Conservation (phyloP, 2,888 invertebrate species). For the Tryphoninae sp. region DNA sequence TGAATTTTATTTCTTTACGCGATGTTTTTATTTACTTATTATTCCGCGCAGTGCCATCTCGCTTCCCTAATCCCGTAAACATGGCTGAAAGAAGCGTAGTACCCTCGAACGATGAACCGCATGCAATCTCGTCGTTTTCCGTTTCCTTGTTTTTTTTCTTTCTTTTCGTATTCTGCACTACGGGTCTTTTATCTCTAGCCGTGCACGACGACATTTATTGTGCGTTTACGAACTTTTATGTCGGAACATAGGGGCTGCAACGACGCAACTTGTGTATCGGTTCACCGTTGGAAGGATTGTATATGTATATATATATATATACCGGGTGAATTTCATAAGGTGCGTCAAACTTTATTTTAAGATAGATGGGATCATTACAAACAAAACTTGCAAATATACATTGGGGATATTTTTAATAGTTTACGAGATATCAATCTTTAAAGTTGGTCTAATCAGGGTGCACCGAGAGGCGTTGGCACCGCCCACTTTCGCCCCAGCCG, state of each 20-base stretch:
- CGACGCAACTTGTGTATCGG: neutral
- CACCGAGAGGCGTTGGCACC: no score
- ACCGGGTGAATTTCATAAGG: neutral
- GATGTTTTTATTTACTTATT: neutral
- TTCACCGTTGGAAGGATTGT: slow-evolving; percentile 8
- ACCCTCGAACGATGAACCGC: neutral
- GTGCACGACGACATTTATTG: slow-evolving; percentile 27
- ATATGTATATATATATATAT: neutral
- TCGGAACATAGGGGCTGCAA: neutral
- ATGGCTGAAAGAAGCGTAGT: neutral
- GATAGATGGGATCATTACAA: no score
- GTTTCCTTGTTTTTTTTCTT: neutral
- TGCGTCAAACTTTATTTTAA: no score
- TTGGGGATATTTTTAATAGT: no score
- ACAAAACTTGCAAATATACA: no score
- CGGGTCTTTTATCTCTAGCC: slow-evolving; percentile 22
- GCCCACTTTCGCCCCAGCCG: no score
- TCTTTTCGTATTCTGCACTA: slow-evolving; percentile 5
- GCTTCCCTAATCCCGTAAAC: slow-evolving; percentile 3
- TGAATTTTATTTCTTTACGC: neutral
- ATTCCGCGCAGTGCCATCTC: neutral
- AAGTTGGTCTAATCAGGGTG: no score
- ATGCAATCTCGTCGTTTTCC: slow-evolving; percentile 5
- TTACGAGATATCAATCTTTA: no score
- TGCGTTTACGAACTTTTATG: slow-evolving; percentile 45